Evolutionary conservation across 2,888 invertebrate species (phyloP).

Genomic region (Pheosia gnoma): DNA sequence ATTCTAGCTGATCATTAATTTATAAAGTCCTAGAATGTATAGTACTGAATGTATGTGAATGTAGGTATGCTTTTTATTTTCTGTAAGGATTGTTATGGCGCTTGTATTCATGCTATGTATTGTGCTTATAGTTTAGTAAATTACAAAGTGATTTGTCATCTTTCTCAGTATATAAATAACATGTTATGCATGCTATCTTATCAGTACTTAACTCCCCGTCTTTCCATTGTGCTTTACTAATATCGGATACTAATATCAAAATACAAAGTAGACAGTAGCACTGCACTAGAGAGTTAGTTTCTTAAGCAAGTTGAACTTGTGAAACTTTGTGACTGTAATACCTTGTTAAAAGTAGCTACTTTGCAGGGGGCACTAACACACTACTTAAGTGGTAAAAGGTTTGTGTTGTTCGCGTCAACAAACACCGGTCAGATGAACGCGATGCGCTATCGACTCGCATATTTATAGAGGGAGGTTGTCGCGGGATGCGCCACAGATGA

Average conservation of each 20-base stretch:
- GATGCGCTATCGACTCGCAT: conserved; percentile 64
- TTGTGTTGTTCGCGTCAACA: conserved; percentile 42
- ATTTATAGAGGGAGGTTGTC: conserved; percentile 58
- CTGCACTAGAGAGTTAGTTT: conserved; percentile 18
- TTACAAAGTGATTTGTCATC: too few species aligned
- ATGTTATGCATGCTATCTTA: too few species aligned
- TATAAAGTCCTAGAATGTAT: background rate
- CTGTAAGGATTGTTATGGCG: too few species aligned
- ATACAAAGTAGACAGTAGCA: background rate
- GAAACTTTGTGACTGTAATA: conserved; percentile 29
- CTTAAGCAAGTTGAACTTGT: conserved; percentile 18
- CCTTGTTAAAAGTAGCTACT: conserved; percentile 3
- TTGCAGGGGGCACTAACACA: conserved; percentile 15
- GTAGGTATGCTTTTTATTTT: too few species aligned
- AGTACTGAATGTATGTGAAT: too few species aligned
- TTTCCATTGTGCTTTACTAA: too few species aligned
- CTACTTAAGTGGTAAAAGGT: conserved; percentile 39
- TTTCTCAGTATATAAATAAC: too few species aligned
- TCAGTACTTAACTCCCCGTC: too few species aligned
- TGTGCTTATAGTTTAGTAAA: too few species aligned
- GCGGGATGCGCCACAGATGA: conserved; percentile 46
- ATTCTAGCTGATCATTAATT: conserved; percentile 2
- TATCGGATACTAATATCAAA: too few species aligned
- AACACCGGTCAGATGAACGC: conserved; percentile 50
- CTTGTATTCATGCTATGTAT: too few species aligned